These are phyloP conservation scores for Catharus ustulatus DNA, from an alignment of 2,797 vertebrate genomes.

Conservation along the genomic window DNA sequence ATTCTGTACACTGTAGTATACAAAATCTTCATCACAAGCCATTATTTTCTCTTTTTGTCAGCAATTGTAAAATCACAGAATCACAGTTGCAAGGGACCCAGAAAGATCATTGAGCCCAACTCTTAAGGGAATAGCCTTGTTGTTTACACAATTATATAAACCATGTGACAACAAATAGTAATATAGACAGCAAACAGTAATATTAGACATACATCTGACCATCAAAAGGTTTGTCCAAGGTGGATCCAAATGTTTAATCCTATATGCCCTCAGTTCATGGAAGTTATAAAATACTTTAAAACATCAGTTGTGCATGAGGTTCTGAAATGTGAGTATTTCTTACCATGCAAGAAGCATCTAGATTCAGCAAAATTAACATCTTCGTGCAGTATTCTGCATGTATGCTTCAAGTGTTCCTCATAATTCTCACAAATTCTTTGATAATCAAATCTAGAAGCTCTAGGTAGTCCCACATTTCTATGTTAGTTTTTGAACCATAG, in stretches of 20 bases:
- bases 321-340: neutral
- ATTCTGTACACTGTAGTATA: neutral
- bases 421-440: neutral
- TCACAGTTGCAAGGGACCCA: neutral
- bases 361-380: neutral
- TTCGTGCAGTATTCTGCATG: neutral
- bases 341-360: neutral
- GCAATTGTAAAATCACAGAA: neutral
- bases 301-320: neutral
- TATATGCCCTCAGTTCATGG: neutral
- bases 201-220: neutral
- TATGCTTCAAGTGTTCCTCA: neutral
- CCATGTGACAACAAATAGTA: neutral
- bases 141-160: neutral
- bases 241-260: neutral
- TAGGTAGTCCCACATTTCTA: neutral
- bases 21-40: neutral
- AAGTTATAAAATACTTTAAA: neutral
- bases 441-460: neutral
- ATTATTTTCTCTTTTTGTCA: neutral
- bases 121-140: neutral
- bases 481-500: neutral
- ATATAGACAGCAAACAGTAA: neutral
- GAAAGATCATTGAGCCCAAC: neutral
- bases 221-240: neutral